Evolutionary conservation across 2,113 vertebrate species (phyloP), one percentile per base, ranked within the genome.

Genomic region (Labrus mixtus): DNA sequence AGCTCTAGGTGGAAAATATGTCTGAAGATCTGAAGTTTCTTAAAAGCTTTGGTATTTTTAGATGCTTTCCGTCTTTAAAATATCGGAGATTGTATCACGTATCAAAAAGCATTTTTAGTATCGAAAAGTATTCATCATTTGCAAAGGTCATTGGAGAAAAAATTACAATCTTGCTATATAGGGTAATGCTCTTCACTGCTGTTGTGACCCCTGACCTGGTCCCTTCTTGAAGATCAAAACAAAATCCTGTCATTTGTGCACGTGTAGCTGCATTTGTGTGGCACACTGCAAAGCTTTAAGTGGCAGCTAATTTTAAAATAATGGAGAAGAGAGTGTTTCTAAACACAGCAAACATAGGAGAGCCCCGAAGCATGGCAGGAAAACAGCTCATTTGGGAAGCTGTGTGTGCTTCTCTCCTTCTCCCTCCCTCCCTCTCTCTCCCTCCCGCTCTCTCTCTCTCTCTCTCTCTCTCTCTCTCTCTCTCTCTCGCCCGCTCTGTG

Each of bases 321-420:
- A 63, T 67, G 73, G 11, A 22, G 58, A 37, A 12, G n/a, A 73
- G 82, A 83, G 55, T 66, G 62, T 78, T 85, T 81, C 79, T 64
- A 78, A 82, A 82, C 68, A 65, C 71, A 50, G 70, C 51, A 64
- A 62, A 71, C 37, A 75, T 59, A 65, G 81, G 74, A 70, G 83
- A 81, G 80, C 63, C 74, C 76, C 9, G 73, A 17, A 87, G 86
- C 80, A n/a, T 84, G 67, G 59, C 73, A 77, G 85, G 73, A 63
- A 82, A 82, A 85, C 74, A 39, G 74, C 87, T 90, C 79, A 73
- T 90, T 86, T 85, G 76, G 79, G 83, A 79, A 87, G 68, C 41
- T 56, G 51, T 73, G 76, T 50, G 39, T 62, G 58, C 57, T 41
- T 17, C 64, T 53, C 37, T 20, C 22, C 20, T 22, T 57, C n/a